A percentile compares a stretch with the other conserved stretches of the same genome.
phyloP scores from a whole-genome alignment of 2,888 invertebrate genomes.

The Laspeyria flexula region DNA sequence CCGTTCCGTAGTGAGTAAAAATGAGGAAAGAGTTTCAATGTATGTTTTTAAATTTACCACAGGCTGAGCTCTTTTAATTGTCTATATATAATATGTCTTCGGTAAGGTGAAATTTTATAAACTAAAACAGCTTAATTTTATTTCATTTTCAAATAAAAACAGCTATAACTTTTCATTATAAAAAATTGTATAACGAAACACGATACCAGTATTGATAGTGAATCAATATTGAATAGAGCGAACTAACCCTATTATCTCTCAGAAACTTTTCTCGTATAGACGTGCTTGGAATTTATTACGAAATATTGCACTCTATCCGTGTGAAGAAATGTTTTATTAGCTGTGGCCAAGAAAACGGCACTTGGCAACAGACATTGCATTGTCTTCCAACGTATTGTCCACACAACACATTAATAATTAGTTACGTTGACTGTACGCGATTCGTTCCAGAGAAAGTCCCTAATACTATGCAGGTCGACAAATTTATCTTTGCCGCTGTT shows the following conservation, averaged over 20 bases:
- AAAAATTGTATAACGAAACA: neutral
- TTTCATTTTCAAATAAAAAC: no score
- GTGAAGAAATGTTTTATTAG: slow-evolving; percentile 26
- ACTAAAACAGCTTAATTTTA: no score
- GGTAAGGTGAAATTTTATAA: no score
- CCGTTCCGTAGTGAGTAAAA: no score
- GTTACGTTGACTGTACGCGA: slow-evolving; percentile 64
- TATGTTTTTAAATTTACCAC: no score
- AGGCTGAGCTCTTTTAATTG: no score
- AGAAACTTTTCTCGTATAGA: slow-evolving; percentile 15
- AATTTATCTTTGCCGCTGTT: slow-evolving; percentile 40
- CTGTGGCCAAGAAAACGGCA: slow-evolving; percentile 21
- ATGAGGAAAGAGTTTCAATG: no score
- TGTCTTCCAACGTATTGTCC: slow-evolving; percentile 52
- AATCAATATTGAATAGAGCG: slow-evolving; percentile 19
- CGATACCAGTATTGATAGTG: slow-evolving; percentile 11
- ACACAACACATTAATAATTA: slow-evolving; percentile 69
- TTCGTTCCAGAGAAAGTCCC: slow-evolving; percentile 77
- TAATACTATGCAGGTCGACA: slow-evolving; percentile 46
- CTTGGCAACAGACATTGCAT: slow-evolving; percentile 37
- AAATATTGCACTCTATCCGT: slow-evolving; percentile 22
- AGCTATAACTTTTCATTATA: neutral
- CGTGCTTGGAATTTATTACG: slow-evolving; percentile 30
- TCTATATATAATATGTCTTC: no score
- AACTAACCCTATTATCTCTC: slow-evolving; percentile 18